phyloP scores from a whole-genome alignment of 2,113 vertebrate species.

The Equus quagga region DNA sequence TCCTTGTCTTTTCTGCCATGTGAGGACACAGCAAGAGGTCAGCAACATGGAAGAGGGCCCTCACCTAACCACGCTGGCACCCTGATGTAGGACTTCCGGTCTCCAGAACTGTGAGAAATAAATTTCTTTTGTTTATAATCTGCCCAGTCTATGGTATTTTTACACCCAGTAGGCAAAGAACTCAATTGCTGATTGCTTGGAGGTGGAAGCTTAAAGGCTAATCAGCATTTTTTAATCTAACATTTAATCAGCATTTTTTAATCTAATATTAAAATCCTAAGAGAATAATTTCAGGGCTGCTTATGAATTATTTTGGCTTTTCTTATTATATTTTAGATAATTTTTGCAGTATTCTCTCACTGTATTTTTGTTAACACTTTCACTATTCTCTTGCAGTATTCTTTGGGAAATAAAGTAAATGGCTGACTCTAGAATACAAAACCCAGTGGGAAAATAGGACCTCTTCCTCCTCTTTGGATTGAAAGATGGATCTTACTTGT shows the following conservation, averaged over 20 bases:
- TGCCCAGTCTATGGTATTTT: not conserved
- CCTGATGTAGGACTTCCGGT: not conserved
- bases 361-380: conserved; percentile 51
- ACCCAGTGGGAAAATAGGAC: not conserved
- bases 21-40: not conserved
- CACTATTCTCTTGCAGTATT: conserved; percentile 3
- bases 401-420: conserved; percentile 49
- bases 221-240: conserved; percentile 12
- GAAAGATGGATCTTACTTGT: conserved; percentile 1
- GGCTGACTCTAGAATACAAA: conserved; percentile 18
- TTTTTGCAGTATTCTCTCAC: not conserved
- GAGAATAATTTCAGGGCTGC: conserved; percentile 23
- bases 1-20: not conserved
- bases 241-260: not conserved
- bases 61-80: not conserved
- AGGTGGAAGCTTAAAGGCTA: not conserved
- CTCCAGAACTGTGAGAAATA: not conserved
- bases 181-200: not conserved
- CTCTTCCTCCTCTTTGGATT: not conserved
- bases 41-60: not conserved
- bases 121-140: not conserved
- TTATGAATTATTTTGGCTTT: conserved; percentile 40
- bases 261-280: conserved; percentile 54
- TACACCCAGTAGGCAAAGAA: not conserved
- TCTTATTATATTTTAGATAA: conserved; percentile 57